Percentiles rank a stretch among this genome's conserved stretches.
phyloP scores from a whole-genome alignment of 2,113 vertebrate species.

The Thalassoma bifasciatum region DNA sequence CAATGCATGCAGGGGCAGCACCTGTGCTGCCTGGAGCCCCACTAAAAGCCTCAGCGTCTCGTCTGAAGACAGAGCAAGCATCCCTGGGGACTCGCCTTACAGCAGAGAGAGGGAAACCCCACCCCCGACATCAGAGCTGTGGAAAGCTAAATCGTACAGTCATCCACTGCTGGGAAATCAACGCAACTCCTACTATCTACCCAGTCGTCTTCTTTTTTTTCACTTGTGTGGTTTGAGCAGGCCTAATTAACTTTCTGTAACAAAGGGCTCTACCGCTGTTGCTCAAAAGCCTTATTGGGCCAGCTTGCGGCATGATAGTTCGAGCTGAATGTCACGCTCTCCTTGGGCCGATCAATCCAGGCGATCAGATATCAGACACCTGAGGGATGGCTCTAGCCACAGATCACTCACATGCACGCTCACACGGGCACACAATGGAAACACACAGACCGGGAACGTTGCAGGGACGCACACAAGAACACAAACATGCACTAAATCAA shows the following conservation, averaged over 20 bases:
- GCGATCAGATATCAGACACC: constrained; percentile 82
- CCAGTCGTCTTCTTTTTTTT: background rate
- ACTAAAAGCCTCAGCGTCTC: constrained; percentile 68
- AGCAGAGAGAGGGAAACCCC: constrained; percentile 36
- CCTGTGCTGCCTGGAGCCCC: constrained; percentile 67
- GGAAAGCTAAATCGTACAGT: constrained; percentile 23
- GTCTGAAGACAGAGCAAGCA: constrained; percentile 51
- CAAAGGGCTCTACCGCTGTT: constrained; percentile 26
- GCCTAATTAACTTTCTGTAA: constrained; percentile 70
- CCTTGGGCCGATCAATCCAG: constrained; percentile 81
- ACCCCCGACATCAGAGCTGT: constrained; percentile 5
- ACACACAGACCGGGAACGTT: constrained; percentile 11
- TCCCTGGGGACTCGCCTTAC: constrained; percentile 57
- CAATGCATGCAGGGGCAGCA: constrained; percentile 68
- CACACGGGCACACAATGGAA: constrained; percentile 30
- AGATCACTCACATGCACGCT: constrained; percentile 36
- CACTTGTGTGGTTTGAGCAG: constrained; percentile 20
- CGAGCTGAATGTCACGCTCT: constrained; percentile 81
- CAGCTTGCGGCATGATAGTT: constrained; percentile 46
- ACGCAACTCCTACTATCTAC: constrained; percentile 13
- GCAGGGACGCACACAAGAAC: constrained; percentile 24
- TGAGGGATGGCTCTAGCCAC: constrained; percentile 69
- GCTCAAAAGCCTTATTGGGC: constrained; percentile 43
- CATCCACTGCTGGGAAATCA: constrained; percentile 54
- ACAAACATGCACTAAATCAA: constrained; percentile 26